Conservation (phyloP, 2,888 invertebrate species). For the Anarsia innoxiella region DNA sequence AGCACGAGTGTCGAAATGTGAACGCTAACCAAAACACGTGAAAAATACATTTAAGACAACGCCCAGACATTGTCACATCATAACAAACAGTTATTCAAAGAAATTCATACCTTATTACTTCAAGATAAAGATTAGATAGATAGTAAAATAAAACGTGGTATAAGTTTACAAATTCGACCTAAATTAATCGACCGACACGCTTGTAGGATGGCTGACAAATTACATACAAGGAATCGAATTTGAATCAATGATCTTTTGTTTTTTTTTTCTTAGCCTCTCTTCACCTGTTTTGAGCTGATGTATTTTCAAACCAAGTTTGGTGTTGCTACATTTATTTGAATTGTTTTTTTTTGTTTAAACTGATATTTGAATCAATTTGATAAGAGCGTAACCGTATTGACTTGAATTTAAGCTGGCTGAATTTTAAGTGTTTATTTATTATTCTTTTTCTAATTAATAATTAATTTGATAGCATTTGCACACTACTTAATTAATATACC, state of each 20-base stretch:
- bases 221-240: constrained; percentile 60
- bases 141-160: constrained; percentile 16
- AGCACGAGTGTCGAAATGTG: constrained; percentile 59
- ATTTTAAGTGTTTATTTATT: too few species aligned
- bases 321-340: too few species aligned
- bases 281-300: constrained; percentile 27
- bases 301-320: constrained; percentile 4
- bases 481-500: too few species aligned
- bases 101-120: constrained; percentile 16
- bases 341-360: too few species aligned
- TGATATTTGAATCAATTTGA: too few species aligned
- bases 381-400: too few species aligned
- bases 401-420: too few species aligned
- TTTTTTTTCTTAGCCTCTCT: constrained; percentile 7
- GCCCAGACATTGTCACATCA: constrained; percentile 30
- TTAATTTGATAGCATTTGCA: too few species aligned
- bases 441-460: too few species aligned
- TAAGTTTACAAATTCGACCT: constrained; percentile 49
- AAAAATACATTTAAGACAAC: constrained; percentile 61
- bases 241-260: constrained; percentile 19
- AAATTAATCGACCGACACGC: constrained; percentile 57
- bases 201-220: constrained; percentile 61
- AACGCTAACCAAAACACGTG: constrained; percentile 53
- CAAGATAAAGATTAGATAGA: constrained; percentile 11
- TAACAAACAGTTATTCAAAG: not conserved